These are phyloP conservation scores for Melanostigma gelatinosum DNA, from an alignment of 2,113 vertebrate species.

Conservation along the genomic window DNA sequence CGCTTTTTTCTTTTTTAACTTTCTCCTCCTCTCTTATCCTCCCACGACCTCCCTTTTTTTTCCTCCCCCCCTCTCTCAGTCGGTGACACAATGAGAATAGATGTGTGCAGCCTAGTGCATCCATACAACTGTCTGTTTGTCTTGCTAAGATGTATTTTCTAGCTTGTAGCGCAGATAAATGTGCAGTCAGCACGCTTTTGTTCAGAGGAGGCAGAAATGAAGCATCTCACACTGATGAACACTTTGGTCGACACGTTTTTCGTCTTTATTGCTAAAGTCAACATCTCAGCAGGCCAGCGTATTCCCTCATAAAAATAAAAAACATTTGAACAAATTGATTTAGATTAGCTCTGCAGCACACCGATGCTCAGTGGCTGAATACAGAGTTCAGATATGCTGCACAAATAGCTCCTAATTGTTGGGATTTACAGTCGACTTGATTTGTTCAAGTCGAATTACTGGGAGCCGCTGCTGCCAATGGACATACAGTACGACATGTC, in stretches of 20 bases:
- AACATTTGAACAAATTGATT: conserved; percentile 66
- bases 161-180: conserved; percentile 42
- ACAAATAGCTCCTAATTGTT: conserved; percentile 71
- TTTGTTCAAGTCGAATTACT: conserved; percentile 58
- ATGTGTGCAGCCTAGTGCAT: conserved; percentile 56
- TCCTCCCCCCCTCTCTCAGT: conserved; percentile 11
- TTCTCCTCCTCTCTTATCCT: conserved; percentile 46
- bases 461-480: conserved; percentile 33
- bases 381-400: conserved; percentile 54
- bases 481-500: conserved; percentile 67
- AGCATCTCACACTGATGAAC: conserved; percentile 52
- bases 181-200: conserved; percentile 51
- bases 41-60: conserved; percentile 42
- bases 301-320: conserved; percentile 62
- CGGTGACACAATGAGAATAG: conserved; percentile 60
- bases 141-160: conserved; percentile 56
- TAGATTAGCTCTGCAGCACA: conserved; percentile 42
- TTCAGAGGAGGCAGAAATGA: conserved; percentile 47
- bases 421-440: conserved; percentile 68
- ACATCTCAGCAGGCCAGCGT: conserved; percentile 56
- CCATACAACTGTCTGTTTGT: conserved; percentile 66
- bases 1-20: conserved; percentile 1
- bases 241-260: conserved; percentile 63
- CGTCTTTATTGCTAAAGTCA: conserved; percentile 62
- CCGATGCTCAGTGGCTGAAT: conserved; percentile 42